Evolutionary conservation across 2,888 invertebrate genomes (phyloP).

Genomic region (Macrosiphum euphorbiae): DNA sequence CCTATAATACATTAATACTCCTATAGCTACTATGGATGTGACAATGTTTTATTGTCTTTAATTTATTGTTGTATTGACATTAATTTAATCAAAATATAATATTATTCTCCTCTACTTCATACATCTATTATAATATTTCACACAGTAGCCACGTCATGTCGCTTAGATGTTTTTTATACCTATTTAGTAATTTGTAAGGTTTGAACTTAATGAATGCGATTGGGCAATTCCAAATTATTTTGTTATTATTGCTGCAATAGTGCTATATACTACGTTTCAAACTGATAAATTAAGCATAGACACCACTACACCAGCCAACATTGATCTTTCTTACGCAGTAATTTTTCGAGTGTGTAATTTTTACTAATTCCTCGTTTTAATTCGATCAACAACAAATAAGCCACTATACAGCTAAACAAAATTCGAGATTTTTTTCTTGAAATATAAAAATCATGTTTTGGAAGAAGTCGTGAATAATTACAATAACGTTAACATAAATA

Average conservation of each 20-base stretch:
- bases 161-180: neutral
- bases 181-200: neutral
- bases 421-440: neutral
- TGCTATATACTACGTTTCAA: neutral
- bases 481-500: neutral
- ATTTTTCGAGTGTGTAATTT: neutral
- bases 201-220: neutral
- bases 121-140: neutral
- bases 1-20: neutral
- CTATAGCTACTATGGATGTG: neutral
- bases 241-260: neutral
- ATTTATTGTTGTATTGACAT: neutral
- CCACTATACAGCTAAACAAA: neutral
- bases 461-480: neutral
- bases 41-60: neutral
- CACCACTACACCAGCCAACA: neutral
- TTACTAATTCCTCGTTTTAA: neutral
- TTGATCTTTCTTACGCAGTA: neutral
- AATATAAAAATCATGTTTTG: neutral
- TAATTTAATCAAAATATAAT: neutral
- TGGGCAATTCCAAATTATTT: neutral
- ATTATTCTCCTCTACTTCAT: neutral
- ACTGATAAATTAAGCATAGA: neutral
- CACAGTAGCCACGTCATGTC: neutral
- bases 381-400: neutral